phyloP scores from a whole-genome alignment of 1,140 invertebrate species.

The Megalopta genalis region DNA sequence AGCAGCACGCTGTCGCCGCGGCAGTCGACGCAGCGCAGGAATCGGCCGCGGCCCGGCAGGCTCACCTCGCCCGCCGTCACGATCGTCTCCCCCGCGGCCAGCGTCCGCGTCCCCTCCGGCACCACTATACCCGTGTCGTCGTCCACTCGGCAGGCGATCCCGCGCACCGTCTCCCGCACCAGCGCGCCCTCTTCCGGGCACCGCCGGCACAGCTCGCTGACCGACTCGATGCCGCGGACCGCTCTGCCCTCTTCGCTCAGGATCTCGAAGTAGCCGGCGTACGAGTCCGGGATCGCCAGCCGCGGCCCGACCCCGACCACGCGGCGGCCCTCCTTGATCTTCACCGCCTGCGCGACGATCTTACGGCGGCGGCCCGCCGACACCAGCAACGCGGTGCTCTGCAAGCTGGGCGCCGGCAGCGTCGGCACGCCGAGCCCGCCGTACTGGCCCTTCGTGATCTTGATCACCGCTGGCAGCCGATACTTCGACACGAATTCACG shows the following conservation, averaged over 20 bases:
- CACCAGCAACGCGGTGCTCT: constrained; percentile 91
- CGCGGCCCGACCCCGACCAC: constrained; percentile 89
- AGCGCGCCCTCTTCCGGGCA: constrained; percentile 89
- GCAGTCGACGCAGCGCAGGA: constrained; percentile 91
- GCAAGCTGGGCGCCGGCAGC: constrained; percentile 89
- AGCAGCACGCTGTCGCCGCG: constrained; percentile 91
- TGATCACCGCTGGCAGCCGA: constrained; percentile 90
- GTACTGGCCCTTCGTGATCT: constrained; percentile 96
- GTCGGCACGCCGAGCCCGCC: constrained; percentile 92
- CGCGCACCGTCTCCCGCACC: constrained; percentile 92
- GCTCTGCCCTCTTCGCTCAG: constrained; percentile 95
- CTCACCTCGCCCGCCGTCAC: constrained; percentile 86
- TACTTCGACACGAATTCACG: constrained; percentile 90
- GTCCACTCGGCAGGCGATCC: constrained; percentile 86
- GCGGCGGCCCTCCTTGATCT: constrained; percentile 91
- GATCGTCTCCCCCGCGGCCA: constrained; percentile 87
- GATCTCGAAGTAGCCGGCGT: constrained; percentile 95
- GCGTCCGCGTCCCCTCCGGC: constrained; percentile 87
- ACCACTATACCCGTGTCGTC: constrained; percentile 82
- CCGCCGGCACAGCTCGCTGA: constrained; percentile 88
- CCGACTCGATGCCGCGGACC: constrained; percentile 93
- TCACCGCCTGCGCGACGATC: constrained; percentile 93
- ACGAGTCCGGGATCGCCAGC: constrained; percentile 93
- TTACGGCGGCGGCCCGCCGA: constrained; percentile 91
- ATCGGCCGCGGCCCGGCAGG: constrained; percentile 85